These are phyloP conservation scores for Phalacrocorax carbo DNA, from an alignment of 2,113 vertebrate species.

Conservation along the genomic window DNA sequence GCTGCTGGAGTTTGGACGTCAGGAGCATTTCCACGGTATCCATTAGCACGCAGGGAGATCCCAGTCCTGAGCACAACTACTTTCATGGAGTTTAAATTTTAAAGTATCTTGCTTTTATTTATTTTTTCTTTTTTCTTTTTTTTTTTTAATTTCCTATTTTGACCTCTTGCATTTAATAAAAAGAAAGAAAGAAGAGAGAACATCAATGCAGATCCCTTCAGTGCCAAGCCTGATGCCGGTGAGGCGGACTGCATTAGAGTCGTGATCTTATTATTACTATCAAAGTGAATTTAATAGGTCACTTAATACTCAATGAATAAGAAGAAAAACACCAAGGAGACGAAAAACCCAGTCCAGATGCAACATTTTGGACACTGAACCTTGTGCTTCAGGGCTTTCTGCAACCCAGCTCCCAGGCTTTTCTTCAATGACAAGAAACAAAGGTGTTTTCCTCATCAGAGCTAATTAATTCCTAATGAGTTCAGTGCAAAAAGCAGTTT, in stretches of 20 bases:
- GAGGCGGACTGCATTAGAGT: background rate
- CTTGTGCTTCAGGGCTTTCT: background rate
- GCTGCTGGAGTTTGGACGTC: background rate
- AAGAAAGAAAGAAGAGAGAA: background rate
- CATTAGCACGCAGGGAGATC: background rate
- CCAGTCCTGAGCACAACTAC: background rate
- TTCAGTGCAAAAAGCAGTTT: background rate
- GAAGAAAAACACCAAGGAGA: background rate
- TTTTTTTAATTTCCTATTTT: background rate
- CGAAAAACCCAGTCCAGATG: background rate
- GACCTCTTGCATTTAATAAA: background rate
- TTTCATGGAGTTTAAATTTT: background rate
- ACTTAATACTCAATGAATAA: background rate
- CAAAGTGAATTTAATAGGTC: conserved; percentile 1
- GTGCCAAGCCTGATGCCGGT: background rate
- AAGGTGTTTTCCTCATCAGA: background rate
- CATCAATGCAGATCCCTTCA: background rate
- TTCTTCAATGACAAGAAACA: background rate
- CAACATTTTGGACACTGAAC: background rate
- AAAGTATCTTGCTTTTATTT: background rate
- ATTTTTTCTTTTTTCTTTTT: accelerated
- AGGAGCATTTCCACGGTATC: conserved; percentile 37
- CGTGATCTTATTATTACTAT: background rate
- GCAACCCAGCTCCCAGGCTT: background rate
- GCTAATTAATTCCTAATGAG: background rate